phyloP scores from a whole-genome alignment of 2,888 invertebrate species.

The Bellardia pandia region DNA sequence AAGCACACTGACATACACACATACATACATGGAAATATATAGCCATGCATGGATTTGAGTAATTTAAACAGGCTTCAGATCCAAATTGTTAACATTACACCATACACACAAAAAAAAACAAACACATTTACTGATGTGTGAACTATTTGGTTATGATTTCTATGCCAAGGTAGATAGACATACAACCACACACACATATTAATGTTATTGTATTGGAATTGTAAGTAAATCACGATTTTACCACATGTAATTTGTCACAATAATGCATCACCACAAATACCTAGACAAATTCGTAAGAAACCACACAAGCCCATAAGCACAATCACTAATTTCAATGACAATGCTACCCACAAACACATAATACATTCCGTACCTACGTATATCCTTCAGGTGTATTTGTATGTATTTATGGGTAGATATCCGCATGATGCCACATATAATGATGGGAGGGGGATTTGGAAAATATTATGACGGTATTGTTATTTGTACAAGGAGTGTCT shows the following conservation, averaged over 20 bases:
- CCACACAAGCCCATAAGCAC: conserved; percentile 28
- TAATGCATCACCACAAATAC: conserved; percentile 59
- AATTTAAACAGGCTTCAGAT: conserved; percentile 48
- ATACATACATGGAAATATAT: background rate
- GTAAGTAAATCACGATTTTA: conserved; percentile 66
- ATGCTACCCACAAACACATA: background rate
- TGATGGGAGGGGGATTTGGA: background rate
- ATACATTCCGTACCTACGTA: too few species aligned
- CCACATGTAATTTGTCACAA: conserved; percentile 71
- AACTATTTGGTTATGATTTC: background rate
- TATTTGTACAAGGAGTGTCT: too few species aligned
- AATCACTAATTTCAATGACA: conserved; percentile 36
- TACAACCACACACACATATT: background rate
- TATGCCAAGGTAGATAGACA: background rate
- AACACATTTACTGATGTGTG: conserved; percentile 4
- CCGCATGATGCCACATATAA: background rate
- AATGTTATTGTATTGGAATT: background rate
- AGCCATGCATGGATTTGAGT: background rate
- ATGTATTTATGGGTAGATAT: background rate
- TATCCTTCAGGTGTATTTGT: background rate
- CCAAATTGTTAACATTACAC: conserved; percentile 47
- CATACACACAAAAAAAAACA: background rate
- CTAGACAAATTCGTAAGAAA: conserved; percentile 27
- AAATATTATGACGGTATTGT: too few species aligned
- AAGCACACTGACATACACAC: background rate